Evolutionary conservation across 2,888 invertebrate species (phyloP), one percentile per base, ranked within the genome.

Genomic region (Catocala nupta): DNA sequence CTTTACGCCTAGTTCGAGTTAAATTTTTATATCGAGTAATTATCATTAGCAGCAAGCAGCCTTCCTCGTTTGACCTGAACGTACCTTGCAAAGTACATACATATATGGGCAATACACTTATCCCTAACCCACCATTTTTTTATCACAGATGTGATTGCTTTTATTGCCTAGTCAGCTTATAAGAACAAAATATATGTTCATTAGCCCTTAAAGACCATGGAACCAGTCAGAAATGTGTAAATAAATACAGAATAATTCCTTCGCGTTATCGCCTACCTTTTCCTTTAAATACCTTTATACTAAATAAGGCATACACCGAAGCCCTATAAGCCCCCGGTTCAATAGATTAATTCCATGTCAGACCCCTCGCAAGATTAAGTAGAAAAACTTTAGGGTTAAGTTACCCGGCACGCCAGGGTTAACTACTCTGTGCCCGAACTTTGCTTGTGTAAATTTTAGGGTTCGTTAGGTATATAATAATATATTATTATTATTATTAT

Each of bases 371-470:
- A 72, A 78, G 77, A 78, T 77, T 75, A 71, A 77, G 76, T 75
- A 61, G 73, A 77, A 77, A 77, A 77, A 77, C 71, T 77, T 77
- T 65, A 63, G 77, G 77, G 73, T 78, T 69, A 71, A 78, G 58
- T 75, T 68, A 63, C 59, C 50, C 59, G 36, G 54, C 50, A 59
- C 59, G 63, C 49, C 48, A 56, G 77, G 77, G 77, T 69, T 67
- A 77, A 56, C 58, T 62, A 49, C 59, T 65, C 58, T 60, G 59
- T 48, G 59, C 55, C 63, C 52, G 59, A 70, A 77, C 59, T 70
- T 68, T 51, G 44, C 52, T 58, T 63, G 65, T 63, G 64, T 63
- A 71, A 56, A 68, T 71, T 71, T 77, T 65, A 63, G 63, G 70
- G 65, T 61, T 65, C 66, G 65, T 68, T 65, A 63, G 52, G 52